Evolutionary conservation across 2,888 invertebrate genomes (phyloP).

Genomic region (Dicyrtoma fusca): DNA sequence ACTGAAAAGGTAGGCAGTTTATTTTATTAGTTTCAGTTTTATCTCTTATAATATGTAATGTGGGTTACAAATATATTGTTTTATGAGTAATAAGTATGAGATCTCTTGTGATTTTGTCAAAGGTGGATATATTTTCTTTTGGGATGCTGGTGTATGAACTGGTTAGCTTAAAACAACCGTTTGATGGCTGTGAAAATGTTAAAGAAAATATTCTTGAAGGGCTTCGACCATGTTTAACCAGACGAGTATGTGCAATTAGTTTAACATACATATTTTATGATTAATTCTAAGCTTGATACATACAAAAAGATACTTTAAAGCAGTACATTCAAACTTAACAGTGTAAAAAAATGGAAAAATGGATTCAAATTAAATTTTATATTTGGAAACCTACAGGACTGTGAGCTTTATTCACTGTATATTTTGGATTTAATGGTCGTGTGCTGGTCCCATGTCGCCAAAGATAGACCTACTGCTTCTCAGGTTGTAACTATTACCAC

Average conservation of each 20-base stretch:
- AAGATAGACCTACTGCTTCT: conserved; percentile 88
- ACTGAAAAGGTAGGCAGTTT: conserved; percentile 82
- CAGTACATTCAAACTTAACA: too few relatives aligned
- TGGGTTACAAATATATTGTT: not conserved
- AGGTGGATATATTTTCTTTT: conserved; percentile 98
- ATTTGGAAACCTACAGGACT: conserved; percentile 43
- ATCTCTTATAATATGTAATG: not conserved
- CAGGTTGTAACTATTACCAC: conserved; percentile 90
- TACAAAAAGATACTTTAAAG: not conserved
- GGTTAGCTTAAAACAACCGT: conserved; percentile 88
- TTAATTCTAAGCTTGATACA: not conserved
- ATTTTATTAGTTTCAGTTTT: not conserved
- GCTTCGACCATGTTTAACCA: conserved; percentile 83
- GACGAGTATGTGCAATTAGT: conserved; percentile 66
- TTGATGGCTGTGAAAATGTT: conserved; percentile 94
- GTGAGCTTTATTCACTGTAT: conserved; percentile 75
- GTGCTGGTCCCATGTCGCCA: conserved; percentile 84
- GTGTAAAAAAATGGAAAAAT: too few relatives aligned
- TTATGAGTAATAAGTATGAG: too few relatives aligned
- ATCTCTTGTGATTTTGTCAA: too few relatives aligned
- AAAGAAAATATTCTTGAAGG: conserved; percentile 96
- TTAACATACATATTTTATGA: not conserved
- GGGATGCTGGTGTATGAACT: conserved; percentile 98
- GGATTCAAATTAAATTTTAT: not conserved
- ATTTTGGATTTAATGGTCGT: conserved; percentile 93